Evolutionary conservation across 2,797 vertebrate genomes (phyloP), one percentile per base, ranked within the genome.

Genomic region (Sternarchorhynchus goeldii): DNA sequence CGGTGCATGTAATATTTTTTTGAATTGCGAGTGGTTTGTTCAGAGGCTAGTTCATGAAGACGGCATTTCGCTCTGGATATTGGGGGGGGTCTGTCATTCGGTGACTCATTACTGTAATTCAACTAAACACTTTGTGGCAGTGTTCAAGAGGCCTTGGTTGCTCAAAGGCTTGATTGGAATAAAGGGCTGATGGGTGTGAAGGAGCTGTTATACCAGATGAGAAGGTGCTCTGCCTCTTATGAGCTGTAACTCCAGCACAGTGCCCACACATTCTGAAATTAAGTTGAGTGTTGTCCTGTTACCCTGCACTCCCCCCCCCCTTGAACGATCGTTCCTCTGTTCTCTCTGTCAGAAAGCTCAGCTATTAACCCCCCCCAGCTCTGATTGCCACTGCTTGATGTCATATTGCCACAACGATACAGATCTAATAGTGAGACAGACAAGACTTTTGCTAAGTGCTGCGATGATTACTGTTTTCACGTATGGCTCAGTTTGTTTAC

Each of bases 91-190:
- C 69, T 67, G 80, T 82, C 67, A 25, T 81, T 86, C 56, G 73
- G 76, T 76, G 77, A 76, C 72, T 85, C 77, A 78, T 82, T 76
- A 82, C 29, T 75, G 58, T 76, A 80, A 85, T 85, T 83, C 73
- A 82, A 80, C 72, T 74, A 62, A 82, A 76, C 68, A 77, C 65
- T 82, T 89, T 82, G 79, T 87, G 81, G 75, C 72, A 81, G 57
- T 57, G 39, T 82, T 83, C 80, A 70, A 81, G 78, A 83, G 86
- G 80, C 64, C 77, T 78, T 62, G 29, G 78, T 87, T 70, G 83
- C 86, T 82, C 73, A 72, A 80, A 75, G 59, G 25, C 83, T 66
- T 86, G 87, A 85, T 90, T 87, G 84, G 74, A 88, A 83, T 80
- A 80, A 89, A 84, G 80, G 73, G 80, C 68, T 85, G 84, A 88